Base-by-base conservation (phyloP, 2,888 invertebrate species). In the Ctenicera cuprea region DNA sequence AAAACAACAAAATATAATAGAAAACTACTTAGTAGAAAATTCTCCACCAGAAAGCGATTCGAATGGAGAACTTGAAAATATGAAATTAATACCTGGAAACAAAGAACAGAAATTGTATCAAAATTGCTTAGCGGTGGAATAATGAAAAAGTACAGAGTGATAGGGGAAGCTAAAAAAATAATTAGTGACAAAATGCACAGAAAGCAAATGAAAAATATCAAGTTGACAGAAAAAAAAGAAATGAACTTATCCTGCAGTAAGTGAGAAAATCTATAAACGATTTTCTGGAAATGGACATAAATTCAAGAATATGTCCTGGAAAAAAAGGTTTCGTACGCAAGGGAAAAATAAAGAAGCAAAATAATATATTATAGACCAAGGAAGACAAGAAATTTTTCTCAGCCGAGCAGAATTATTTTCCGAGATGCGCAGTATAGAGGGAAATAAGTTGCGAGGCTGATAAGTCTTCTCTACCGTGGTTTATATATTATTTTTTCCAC, bases 131-230 rank as follows among this genome's bases (percentile, higher is more conserved):
- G 16, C 14, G 43, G 14, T 45, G 16, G 8, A 45, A 45, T 45
- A 45, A 45, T 45, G n/a, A 52, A 52, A 52, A 52, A 22, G n/a
- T 26, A 22, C 22, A 52, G 8, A 52, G 3, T 22, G 16, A 52
- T 20, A n/a, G 22, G n/a, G 1, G 11, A 52, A 26, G 20, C 52
- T 22, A 52, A 9, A 20, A 22, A 52, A 22, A 52, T 52, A 2
- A 52, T 26, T 45, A 22, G n/a, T 22, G 7, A 52, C 52, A 20
- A 52, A 16, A 52, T n/a, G 8, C 20, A 9, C 26, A 52, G n/a
- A 52, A 52, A 52, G 12, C 52, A 52, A 52, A 52, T 52, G 8
- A 52, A 52, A 22, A 52, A 52, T 22, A 5, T 52, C 1, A 52
- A 52, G 14, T n/a, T n/a, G n/a, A n/a, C n/a, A n/a, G n/a, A n/a